Base-by-base conservation (phyloP, 2,888 invertebrate species). In the Dendrolimus pini region DNA sequence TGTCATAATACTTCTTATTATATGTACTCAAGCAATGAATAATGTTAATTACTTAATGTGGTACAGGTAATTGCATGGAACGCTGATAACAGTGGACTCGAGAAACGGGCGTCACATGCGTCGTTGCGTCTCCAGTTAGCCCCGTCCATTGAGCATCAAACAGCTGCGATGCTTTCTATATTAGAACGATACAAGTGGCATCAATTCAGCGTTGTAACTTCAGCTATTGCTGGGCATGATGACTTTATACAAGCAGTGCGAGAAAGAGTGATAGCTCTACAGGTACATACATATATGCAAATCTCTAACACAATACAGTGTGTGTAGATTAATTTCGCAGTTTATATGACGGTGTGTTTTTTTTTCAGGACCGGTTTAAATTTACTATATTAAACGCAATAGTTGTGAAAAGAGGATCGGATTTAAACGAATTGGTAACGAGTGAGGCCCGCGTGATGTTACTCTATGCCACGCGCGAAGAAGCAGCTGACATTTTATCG, bases 181-280 rank as follows among this genome's bases (percentile, higher is more conserved):
- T 91, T 99, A 76, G 96, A 96, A 84, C 93, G 98, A 68, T 99
- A 99, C 92, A 97, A 97, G 86, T 98, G 98, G 98, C 97, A 97
- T 79, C 96, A 97, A 82, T 98, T 98, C 88, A 96, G 97, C 69
- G 96, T 98, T 66, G 97, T 98, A 62, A 97, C 97, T 55, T 97
- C 97, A 62, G 95, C 96, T 76, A 97, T 98, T 68, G 97, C 98
- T 60, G 98, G 98, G 2, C 97, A 98, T 84, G 97, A 97, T 78
- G 98, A 98, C 84, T 98, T 98, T 86, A 96, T 98, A 69, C 97
- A 98, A 85, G 97, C 98, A 57, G 96, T 98, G 60, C 92, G 97
- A 59, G 97, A 97, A 83, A 92, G 96, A 70, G 96, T 97, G 61
- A 94, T 95, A 62, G 96, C 95, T 65, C 94, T 96, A 92, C 96